phyloP scores from a whole-genome alignment of 2,113 vertebrate species.

The Gallinago media region DNA sequence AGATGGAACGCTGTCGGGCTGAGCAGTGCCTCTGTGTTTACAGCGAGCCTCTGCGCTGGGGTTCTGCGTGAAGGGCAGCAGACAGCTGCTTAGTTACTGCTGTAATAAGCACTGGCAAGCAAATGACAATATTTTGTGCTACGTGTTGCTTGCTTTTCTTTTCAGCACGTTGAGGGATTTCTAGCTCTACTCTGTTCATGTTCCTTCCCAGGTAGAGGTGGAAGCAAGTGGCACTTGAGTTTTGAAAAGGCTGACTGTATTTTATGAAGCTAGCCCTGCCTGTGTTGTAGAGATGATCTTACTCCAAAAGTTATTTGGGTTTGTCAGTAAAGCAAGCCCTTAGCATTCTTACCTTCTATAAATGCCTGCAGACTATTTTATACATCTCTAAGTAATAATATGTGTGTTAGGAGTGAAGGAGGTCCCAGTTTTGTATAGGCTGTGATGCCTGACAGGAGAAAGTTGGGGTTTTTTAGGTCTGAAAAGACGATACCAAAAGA shows the following conservation, averaged over 20 bases:
- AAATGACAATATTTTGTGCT: not conserved
- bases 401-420: not conserved
- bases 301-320: not conserved
- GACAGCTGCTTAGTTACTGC: slow-evolving; percentile 23
- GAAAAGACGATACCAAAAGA: not conserved
- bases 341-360: not conserved
- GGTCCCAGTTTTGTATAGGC: not conserved
- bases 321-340: not conserved
- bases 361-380: not conserved
- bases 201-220: not conserved
- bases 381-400: not conserved
- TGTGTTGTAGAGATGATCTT: not conserved
- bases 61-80: not conserved
- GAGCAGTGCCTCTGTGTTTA: not conserved
- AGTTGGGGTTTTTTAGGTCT: not conserved
- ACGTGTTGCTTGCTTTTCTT: not conserved
- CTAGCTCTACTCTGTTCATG: not conserved
- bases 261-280: not conserved
- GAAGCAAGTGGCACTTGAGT: not conserved
- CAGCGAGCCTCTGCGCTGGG: not conserved
- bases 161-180: not conserved
- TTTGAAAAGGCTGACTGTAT: not conserved
- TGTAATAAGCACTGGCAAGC: not conserved
- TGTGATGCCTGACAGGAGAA: not conserved
- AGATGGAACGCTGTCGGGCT: not conserved